Percentiles rank a stretch among this genome's conserved stretches.
These are phyloP conservation scores for Scytalopus superciliaris DNA, from an alignment of 2,113 vertebrate genomes.

Conservation along the genomic window DNA sequence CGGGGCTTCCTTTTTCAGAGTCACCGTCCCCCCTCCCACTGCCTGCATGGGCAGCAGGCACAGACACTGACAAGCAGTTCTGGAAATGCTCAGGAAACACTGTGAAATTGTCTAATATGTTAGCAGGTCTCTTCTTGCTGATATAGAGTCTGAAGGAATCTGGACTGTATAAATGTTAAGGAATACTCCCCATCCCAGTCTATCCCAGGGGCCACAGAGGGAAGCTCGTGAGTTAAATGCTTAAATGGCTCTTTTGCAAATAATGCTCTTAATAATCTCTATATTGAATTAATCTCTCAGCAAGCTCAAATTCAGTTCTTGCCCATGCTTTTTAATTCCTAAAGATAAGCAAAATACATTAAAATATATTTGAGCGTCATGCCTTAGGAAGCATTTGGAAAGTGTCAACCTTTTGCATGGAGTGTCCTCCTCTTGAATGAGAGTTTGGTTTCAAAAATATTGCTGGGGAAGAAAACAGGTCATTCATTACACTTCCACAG, in stretches of 20 bases:
- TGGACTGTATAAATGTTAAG: not conserved
- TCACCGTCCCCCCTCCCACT: rapidly evolving
- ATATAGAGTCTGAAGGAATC: not conserved
- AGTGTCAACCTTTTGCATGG: not conserved
- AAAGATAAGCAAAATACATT: not conserved
- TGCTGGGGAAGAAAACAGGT: not conserved
- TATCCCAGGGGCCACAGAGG: too few relatives aligned
- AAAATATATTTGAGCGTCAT: not conserved
- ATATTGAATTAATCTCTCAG: not conserved
- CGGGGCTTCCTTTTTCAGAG: not conserved
- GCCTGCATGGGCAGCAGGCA: not conserved
- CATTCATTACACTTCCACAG: not conserved
- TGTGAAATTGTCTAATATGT: not conserved
- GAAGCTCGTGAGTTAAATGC: not conserved
- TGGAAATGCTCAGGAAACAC: not conserved
- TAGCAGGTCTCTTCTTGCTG: not conserved
- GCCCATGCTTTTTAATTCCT: not conserved
- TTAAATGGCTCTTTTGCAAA: not conserved
- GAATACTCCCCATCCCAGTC: not conserved
- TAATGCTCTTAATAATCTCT: not conserved
- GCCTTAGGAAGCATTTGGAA: not conserved
- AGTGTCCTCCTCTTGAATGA: not conserved
- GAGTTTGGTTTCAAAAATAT: not conserved
- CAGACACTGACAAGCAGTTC: not conserved
- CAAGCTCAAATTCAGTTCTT: not conserved